Base-by-base conservation (phyloP, 2,113 vertebrate species). In the Dasyurus viverrinus region DNA sequence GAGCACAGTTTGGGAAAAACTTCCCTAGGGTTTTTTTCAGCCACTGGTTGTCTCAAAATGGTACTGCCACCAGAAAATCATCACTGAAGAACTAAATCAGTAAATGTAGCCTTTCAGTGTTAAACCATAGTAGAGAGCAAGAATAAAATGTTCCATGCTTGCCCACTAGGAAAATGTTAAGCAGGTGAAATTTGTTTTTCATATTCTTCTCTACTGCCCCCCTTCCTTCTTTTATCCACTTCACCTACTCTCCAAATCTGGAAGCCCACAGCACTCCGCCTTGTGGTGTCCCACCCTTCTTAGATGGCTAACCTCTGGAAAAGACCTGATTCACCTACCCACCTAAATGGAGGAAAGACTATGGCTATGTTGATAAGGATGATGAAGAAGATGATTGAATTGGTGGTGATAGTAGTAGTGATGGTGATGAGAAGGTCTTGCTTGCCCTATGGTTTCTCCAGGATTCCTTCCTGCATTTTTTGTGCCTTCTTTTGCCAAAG, bases 111-210 rank as follows among this genome's bases (percentile, higher is more conserved):
- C 84, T 91, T 90, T 91, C 48, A 94, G 94, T 92, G 90, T 52
- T 52, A 52, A 52, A 52, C 50, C 50, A 52, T 42, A 27, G 93
- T 93, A 96, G 92, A 54, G 57, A 96, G 22, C 23, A 54, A 2
- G 16, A 2, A 10, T 3, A 36, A 94, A 47, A 89, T 92, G 92
- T 0, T 8, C 4, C 48, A 7, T 48, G n/a, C 48, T 48, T 12
- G n/a, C 93, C 54, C n/a, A 52, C 93, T 84, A 91, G 97, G 96
- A 92, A 76, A 93, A 89, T 42, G 68, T 14, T 89, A 42, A 48
- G 36, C 76, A 48, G 46, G 48, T 42, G 1, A 52, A 8, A 2
- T 26, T 54, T 93, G 54, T 91, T 53, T 25, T 19, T 55, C 57
- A 47, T 26, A 2, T 90, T 54, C 60, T 95, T 14, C 53, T 23